These are phyloP conservation scores for Arbacia lixula DNA, from an alignment of 53 echinoderm and acorn worm species.

Conservation along the genomic window DNA sequence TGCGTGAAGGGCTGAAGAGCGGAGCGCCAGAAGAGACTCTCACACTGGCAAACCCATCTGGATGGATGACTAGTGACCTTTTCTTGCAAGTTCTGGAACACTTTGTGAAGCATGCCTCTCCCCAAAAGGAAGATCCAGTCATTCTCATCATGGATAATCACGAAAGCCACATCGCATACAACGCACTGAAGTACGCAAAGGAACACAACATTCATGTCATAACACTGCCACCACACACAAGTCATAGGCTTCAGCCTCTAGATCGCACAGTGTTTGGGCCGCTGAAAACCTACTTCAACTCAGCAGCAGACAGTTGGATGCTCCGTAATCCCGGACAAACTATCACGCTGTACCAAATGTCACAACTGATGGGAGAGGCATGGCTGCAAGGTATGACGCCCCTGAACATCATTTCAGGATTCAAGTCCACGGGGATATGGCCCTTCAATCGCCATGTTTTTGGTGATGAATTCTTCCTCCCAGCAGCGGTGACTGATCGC, in stretches of 20 bases:
- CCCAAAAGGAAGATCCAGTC: too few species aligned
- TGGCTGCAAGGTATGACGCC: background rate
- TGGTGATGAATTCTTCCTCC: background rate
- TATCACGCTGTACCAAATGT: background rate
- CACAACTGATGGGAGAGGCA: background rate
- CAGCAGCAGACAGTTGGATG: background rate
- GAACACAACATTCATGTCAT: background rate
- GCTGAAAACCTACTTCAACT: background rate
- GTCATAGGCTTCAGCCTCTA: background rate
- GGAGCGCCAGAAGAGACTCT: too few species aligned
- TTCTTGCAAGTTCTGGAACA: too few species aligned
- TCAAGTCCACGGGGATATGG: background rate
- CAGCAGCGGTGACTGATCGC: background rate
- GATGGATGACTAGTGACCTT: too few species aligned
- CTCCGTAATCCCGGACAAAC: background rate
- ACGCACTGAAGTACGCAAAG: too few species aligned
- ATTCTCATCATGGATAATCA: too few species aligned
- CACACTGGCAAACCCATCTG: too few species aligned
- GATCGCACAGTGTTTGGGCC: conserved; percentile 4
- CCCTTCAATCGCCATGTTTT: background rate
- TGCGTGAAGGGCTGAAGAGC: too few species aligned
- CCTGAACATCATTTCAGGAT: background rate
- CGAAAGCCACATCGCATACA: too few species aligned
- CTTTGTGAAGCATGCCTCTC: too few species aligned
- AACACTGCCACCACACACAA: background rate